A percentile compares a stretch with the other conserved stretches of the same genome.
These are phyloP conservation scores for Trachymyrmex cornetzi DNA, from an alignment of 1,140 invertebrate genomes.

Conservation along the genomic window DNA sequence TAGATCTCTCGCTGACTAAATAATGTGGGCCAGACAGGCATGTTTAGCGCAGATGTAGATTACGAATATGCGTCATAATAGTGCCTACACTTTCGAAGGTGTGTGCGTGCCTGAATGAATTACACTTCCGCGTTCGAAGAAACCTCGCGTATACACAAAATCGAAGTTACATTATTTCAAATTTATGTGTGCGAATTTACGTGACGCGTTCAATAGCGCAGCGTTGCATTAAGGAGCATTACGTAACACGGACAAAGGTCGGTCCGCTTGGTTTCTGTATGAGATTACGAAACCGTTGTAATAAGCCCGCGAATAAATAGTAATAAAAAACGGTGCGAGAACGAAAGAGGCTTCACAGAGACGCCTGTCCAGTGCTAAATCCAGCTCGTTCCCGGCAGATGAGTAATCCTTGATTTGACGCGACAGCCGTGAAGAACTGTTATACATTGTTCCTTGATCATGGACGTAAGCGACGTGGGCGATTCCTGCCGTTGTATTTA, in stretches of 20 bases:
- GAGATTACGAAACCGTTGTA: slow-evolving; percentile 35
- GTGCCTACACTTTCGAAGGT: slow-evolving; percentile 45
- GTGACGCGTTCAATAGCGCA: slow-evolving; percentile 26
- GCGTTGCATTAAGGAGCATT: slow-evolving; percentile 19
- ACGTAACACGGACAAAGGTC: slow-evolving; percentile 15
- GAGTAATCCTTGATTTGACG: slow-evolving; percentile 84
- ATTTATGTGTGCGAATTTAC: slow-evolving; percentile 39
- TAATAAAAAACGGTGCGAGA: slow-evolving; percentile 26
- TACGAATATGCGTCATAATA: slow-evolving; percentile 22
- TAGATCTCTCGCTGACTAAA: slow-evolving; percentile 42
- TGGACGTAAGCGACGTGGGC: slow-evolving; percentile 79
- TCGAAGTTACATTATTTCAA: slow-evolving; percentile 23
- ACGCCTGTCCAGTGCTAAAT: slow-evolving; percentile 66
- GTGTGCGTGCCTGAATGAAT: slow-evolving; percentile 32
- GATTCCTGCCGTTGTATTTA: slow-evolving; percentile 75
- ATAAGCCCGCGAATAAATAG: slow-evolving; percentile 37
- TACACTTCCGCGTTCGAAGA: slow-evolving; percentile 54
- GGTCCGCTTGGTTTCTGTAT: slow-evolving; percentile 20
- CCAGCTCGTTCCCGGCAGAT: slow-evolving; percentile 75
- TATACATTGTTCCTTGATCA: slow-evolving; percentile 84
- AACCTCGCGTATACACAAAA: background rate
- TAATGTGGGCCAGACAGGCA: slow-evolving; percentile 35
- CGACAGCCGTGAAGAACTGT: slow-evolving; percentile 84
- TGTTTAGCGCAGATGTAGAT: slow-evolving; percentile 28
- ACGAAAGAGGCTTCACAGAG: background rate